Conservation (phyloP, 2,113 vertebrate species). For the Halcyon senegalensis region DNA sequence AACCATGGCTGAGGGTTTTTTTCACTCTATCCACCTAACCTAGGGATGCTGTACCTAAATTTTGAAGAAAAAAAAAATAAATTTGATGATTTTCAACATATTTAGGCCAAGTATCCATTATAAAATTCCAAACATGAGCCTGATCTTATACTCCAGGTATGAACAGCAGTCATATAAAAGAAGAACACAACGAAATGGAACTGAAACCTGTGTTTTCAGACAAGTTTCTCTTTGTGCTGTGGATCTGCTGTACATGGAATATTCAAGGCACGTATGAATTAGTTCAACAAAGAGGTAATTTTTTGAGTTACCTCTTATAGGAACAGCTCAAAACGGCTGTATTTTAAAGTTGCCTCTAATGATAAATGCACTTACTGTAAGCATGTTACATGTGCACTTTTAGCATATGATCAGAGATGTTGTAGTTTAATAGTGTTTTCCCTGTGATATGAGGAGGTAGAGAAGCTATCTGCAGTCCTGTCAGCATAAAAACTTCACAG, state of each 20-base stretch:
- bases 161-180: neutral
- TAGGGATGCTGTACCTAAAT: too few species aligned
- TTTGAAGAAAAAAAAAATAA: neutral
- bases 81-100: neutral
- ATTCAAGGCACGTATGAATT: neutral
- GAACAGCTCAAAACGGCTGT: neutral
- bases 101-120: neutral
- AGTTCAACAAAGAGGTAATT: neutral
- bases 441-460: slow-evolving; percentile 19
- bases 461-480: slow-evolving; percentile 50
- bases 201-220: neutral
- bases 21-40: neutral
- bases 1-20: neutral
- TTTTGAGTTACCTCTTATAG: neutral
- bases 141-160: neutral
- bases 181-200: too few species aligned
- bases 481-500: slow-evolving; percentile 65
- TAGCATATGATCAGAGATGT: slow-evolving; percentile 29
- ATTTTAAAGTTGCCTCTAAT: neutral
- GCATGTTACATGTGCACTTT: neutral
- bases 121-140: neutral
- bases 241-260: neutral
- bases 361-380: neutral
- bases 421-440: slow-evolving; percentile 40
- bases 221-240: neutral